Evolutionary conservation across 92 coral and sea anemone species (phyloP).

Genomic region (Zoanthus solanderi): DNA sequence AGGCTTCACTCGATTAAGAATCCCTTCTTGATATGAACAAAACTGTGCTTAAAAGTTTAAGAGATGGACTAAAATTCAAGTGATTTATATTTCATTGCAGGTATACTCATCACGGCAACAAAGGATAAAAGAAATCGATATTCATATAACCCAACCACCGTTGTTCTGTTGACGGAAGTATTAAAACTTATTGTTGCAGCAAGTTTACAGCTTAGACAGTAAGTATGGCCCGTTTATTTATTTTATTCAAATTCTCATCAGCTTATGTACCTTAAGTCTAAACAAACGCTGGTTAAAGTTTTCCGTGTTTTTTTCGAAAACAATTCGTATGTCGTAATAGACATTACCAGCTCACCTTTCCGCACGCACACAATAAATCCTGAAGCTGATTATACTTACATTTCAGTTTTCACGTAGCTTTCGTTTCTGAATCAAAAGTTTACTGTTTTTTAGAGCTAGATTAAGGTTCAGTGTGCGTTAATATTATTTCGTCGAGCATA

Average conservation of each 20-base stretch:
- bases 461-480: too few species aligned
- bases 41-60: background rate
- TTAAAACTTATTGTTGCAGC: conserved; percentile 82
- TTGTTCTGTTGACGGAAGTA: conserved; percentile 85
- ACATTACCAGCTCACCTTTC: too few species aligned
- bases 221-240: conserved; percentile 30
- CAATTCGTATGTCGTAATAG: too few species aligned
- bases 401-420: too few species aligned
- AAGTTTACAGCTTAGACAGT: conserved; percentile 88
- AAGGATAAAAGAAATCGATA: conserved; percentile 82
- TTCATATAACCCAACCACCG: conserved; percentile 87
- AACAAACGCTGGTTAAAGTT: too few species aligned
- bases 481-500: too few species aligned
- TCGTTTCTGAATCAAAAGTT: too few species aligned
- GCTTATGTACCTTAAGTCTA: too few species aligned
- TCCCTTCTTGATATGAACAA: background rate
- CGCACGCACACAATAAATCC: too few species aligned
- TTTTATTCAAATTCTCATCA: background rate
- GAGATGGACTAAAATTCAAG: background rate
- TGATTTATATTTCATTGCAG: conserved; percentile 37
- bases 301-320: too few species aligned
- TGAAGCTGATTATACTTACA: too few species aligned
- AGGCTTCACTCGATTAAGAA: background rate
- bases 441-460: too few species aligned
- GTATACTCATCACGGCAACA: conserved; percentile 92